Percentiles rank a stretch among this genome's conserved stretches.
Evolutionary conservation across 2,888 invertebrate genomes (phyloP).

Genomic region (Caenorhabditis zanzibari): DNA sequence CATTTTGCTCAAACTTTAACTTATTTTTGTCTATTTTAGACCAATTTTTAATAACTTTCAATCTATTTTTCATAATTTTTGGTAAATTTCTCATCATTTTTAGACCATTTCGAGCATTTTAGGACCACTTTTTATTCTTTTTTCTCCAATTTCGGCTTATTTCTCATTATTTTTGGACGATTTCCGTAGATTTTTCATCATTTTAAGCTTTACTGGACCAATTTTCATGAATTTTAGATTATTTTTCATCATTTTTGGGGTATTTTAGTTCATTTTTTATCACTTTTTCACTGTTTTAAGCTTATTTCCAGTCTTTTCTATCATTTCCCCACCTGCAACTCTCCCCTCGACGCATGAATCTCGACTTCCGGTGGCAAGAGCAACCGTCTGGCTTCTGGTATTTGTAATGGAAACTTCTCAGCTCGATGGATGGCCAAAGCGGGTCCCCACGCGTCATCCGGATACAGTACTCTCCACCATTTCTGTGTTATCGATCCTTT

Average conservation of each 20-base stretch:
- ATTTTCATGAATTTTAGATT: no score
- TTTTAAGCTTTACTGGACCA: no score
- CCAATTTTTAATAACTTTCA: background rate
- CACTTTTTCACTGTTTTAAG: no score
- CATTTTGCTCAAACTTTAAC: no score
- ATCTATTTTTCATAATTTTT: background rate
- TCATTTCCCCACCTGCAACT: conserved; percentile 32
- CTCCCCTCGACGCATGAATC: conserved; percentile 46
- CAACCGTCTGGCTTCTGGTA: conserved; percentile 82
- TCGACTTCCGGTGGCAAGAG: conserved; percentile 73
- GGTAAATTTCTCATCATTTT: no score
- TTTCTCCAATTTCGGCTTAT: no score
- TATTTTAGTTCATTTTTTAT: no score
- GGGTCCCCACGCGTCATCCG: conserved; percentile 84
- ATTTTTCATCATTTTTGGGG: no score
- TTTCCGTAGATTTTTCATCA: no score
- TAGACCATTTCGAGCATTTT: no score
- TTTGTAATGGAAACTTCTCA: conserved; percentile 83
- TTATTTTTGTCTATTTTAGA: background rate
- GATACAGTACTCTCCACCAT: conserved; percentile 80
- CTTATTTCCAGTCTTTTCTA: background rate
- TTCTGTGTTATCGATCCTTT: conserved; percentile 82
- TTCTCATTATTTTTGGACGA: no score
- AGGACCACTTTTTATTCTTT: no score
- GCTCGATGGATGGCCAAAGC: conserved; percentile 83